Conservation (phyloP, 2,113 vertebrate species). For the Eonycteris spelaea region DNA sequence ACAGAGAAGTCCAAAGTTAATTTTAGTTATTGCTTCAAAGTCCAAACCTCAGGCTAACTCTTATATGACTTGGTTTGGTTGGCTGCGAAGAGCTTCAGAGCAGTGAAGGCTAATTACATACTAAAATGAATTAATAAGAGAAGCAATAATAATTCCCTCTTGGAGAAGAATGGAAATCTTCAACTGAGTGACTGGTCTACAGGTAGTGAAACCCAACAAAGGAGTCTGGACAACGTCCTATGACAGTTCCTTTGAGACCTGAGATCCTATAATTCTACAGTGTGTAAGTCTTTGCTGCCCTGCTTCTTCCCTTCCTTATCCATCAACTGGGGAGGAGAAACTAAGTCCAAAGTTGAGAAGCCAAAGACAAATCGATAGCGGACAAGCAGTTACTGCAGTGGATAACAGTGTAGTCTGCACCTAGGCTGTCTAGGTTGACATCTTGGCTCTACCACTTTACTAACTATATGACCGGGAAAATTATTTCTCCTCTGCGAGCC, state of each 20-base stretch:
- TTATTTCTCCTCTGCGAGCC: background rate
- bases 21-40: constrained; percentile 63
- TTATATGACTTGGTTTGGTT: background rate
- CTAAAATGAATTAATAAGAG: constrained; percentile 40
- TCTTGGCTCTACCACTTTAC: background rate
- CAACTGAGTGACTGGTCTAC: background rate
- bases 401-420: background rate
- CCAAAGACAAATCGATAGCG: background rate
- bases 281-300: background rate
- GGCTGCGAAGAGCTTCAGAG: constrained; percentile 59
- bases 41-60: constrained; percentile 42
- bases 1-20: constrained; percentile 69
- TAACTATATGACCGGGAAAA: background rate
- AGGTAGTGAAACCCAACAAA: background rate
- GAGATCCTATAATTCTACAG: background rate
- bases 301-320: background rate
- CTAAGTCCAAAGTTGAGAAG: background rate
- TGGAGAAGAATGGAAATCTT: constrained; percentile 1
- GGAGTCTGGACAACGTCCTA: background rate
- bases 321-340: background rate
- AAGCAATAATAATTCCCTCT: background rate
- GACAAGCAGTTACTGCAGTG: background rate
- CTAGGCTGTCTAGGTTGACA: background rate
- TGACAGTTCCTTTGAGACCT: background rate
- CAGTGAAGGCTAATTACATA: constrained; percentile 24